Percentiles rank a stretch among this genome's conserved stretches.
Conservation (phyloP, 2,888 invertebrate species). For the Cerceris rybyensis region DNA sequence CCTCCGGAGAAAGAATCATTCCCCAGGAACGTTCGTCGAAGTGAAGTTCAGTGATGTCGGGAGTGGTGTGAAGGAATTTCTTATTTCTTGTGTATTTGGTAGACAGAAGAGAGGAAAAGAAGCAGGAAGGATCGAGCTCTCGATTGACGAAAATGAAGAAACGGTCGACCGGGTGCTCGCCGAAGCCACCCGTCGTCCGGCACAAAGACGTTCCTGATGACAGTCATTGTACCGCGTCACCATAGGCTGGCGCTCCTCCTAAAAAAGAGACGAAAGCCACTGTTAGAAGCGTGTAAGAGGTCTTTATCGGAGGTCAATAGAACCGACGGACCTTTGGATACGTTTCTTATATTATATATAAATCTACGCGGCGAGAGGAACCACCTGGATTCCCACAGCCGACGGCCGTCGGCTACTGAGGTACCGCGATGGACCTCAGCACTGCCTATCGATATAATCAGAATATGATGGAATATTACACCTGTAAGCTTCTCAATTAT, state of each 20-base stretch:
- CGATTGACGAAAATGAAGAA: conserved; percentile 66
- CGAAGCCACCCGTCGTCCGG: conserved; percentile 75
- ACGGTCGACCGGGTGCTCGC: conserved; percentile 70
- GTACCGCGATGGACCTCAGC: conserved; percentile 90
- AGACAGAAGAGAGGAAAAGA: conserved; percentile 15
- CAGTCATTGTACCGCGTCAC: conserved; percentile 72
- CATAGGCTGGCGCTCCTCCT: conserved; percentile 62
- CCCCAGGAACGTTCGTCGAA: conserved; percentile 29
- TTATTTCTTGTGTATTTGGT: conserved; percentile 11
- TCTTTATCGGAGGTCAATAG: conserved; percentile 72
- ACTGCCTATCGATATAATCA: conserved; percentile 98
- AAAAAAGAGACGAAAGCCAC: conserved; percentile 54
- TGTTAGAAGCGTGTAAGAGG: conserved; percentile 51
- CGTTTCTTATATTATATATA: conserved; percentile 31
- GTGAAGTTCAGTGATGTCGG: conserved; percentile 48
- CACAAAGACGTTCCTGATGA: conserved; percentile 78
- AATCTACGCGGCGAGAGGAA: conserved; percentile 50
- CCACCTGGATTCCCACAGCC: conserved; percentile 75
- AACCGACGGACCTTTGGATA: conserved; percentile 41
- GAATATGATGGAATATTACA: conserved; percentile 99
- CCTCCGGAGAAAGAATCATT: background rate
- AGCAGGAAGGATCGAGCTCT: conserved; percentile 14
- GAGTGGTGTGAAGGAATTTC: conserved; percentile 27
- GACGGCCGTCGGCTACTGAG: conserved; percentile 76
- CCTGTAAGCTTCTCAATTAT: conserved; percentile 88